phyloP scores from a whole-genome alignment of 2,888 invertebrate species.

The Scrobipalpa costella region DNA sequence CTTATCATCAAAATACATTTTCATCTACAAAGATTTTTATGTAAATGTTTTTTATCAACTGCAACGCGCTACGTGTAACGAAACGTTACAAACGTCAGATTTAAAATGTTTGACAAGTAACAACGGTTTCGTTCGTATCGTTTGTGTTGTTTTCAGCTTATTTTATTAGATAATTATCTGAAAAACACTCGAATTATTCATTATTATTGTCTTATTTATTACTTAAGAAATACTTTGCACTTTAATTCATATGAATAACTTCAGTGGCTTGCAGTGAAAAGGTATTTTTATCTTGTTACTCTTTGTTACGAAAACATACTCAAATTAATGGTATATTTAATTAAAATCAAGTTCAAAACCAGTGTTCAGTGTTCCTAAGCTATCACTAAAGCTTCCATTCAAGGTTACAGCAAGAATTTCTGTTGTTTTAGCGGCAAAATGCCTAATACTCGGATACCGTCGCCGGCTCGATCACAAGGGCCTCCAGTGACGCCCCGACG shows the following conservation, averaged over 20 bases:
- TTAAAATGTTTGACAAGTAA: constrained; percentile 16
- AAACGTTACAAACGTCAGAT: constrained; percentile 13
- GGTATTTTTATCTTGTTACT: neutral
- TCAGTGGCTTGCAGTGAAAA: neutral
- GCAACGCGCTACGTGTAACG: neutral
- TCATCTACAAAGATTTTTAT: no score
- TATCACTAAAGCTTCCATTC: neutral
- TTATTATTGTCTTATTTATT: neutral
- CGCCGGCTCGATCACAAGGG: constrained; percentile 61
- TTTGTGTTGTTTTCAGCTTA: neutral
- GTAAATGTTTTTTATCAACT: neutral
- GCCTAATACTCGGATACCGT: constrained; percentile 54
- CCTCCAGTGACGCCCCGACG: constrained; percentile 47
- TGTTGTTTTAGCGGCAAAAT: constrained; percentile 34
- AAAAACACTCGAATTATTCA: neutral
- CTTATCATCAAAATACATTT: no score
- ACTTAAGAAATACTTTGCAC: neutral
- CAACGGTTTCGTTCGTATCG: constrained; percentile 17
- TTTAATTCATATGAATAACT: neutral
- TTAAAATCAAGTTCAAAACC: neutral
- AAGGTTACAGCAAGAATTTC: neutral
- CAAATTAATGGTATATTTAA: neutral
- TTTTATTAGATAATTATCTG: neutral
- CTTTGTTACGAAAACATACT: neutral
- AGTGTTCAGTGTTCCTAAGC: neutral